Conservation (phyloP, 2,113 vertebrate genomes). For the Microcebus jonahi region DNA sequence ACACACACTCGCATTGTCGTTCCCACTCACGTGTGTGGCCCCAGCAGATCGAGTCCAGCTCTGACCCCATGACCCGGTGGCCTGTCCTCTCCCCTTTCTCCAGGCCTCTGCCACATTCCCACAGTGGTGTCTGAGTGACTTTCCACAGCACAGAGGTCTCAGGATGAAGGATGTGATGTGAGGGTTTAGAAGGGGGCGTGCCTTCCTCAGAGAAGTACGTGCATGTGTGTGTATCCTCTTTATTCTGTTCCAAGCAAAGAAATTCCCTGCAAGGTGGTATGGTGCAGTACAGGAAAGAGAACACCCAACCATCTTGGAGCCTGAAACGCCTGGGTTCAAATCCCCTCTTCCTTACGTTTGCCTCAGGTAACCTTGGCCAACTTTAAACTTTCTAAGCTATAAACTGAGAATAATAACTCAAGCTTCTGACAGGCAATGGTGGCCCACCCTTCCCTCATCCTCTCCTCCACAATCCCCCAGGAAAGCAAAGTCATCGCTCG, state of each 20-base stretch:
- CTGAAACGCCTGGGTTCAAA: background rate
- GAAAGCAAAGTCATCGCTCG: background rate
- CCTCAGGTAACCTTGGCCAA: background rate
- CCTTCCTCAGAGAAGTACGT: background rate
- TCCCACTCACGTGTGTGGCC: background rate
- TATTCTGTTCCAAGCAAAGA: background rate
- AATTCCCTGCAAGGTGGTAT: background rate
- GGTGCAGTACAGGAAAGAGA: background rate
- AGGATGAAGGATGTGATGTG: background rate
- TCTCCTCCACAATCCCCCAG: background rate
- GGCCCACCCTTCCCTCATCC: background rate
- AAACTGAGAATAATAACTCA: background rate
- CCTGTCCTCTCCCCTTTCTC: background rate
- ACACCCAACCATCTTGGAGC: background rate
- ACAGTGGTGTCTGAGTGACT: background rate
- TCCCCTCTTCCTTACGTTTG: background rate
- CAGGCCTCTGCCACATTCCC: background rate
- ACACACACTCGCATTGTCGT: too few relatives aligned
- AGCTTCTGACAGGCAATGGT: background rate
- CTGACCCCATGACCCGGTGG: background rate
- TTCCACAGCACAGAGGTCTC: background rate
- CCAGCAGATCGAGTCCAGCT: background rate
- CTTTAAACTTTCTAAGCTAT: background rate
- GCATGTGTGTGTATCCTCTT: background rate
- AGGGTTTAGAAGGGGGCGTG: background rate